Base-by-base conservation (phyloP, 2,113 vertebrate species). In the Halcyon malimbica region DNA sequence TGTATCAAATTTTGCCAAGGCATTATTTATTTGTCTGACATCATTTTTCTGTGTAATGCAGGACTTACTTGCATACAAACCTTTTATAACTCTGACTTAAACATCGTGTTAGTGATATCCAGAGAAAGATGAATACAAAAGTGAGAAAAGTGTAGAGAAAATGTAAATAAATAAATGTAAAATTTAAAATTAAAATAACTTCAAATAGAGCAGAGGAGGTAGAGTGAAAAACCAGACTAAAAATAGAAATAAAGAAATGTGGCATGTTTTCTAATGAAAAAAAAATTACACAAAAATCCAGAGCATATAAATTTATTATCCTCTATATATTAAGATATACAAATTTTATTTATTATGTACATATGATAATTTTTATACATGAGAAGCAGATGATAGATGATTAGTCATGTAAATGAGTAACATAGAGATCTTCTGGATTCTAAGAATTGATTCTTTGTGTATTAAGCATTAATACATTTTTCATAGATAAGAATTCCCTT, bases 211-310 rank as follows among this genome's bases (percentile, higher is more conserved):
- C 1, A n/a, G 13, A 60, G 8, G 7, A 73, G 15, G 13, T 16
- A 70, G 11, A 69, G 16, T 81, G 33, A 79, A 75, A 78, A 91
- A 54, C 2, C 81, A 83, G 9, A 74, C 3, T 80, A 56, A 89
- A 85, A 77, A 24, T 24, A 79, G 2, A 7, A 85, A 15, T 11
- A 64, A 50, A 73, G 5, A n/a, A 20, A 48, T 16, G n/a, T 33
- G 10, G 2, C 25, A 48, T 83, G 3, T 48, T 6, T 44, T 63
- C 10, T 33, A 83, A 67, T 50, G 5, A 16, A 39, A 74, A 69
- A 64, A 46, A 1, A 0, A 46, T n/a, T 50, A n/a, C 3, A 37
- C 28, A 48, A 56, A 84, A 89, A 63, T 18, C 4, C 1, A 23
- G 5, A 29, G 1, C 46, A 31, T 35, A 26, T 0, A 75, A 4